Base-by-base conservation (phyloP, 2,113 vertebrate genomes). In the Fukomys damarensis region DNA sequence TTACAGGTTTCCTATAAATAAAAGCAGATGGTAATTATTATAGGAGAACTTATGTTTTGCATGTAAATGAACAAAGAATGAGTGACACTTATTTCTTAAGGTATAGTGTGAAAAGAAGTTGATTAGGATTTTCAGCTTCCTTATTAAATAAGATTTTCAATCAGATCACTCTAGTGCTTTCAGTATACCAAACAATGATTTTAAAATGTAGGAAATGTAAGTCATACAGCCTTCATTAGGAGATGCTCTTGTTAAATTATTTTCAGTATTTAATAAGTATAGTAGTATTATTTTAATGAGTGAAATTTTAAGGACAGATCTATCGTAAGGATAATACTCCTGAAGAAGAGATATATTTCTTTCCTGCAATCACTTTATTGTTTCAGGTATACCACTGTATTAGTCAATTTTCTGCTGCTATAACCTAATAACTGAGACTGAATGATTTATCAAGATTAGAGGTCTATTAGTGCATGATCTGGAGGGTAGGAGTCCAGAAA, bases 1-100 rank as follows among this genome's bases (percentile, higher is more conserved):
- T 93, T 97, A 68, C 46, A 97, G 66, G 43, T 96, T 96, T 96
- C 72, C 92, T 96, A 94, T 97, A 96, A 96, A 96, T 94, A 95
- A 96, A 96, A 61, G 49, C 81, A 93, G 28, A 65, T 96, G 90
- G 35, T 92, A 94, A 97, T 97, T 98, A 97, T 94, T 80, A 63
- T 61, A 94, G 46, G 77, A 92, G 95, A 95, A 88, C 56, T 85
- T 83, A 89, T 35, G 79, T 87, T 97, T 96, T 98, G 35, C 56
- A 70, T 86, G 32, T 79, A 56, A 95, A 97, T 96, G 77, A 91
- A 92, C 54, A 95, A 13, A 94, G 49, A 26, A 58, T 24, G 46
- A 86, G 19, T 85, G 76, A 77, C 38, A 68, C 1, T 94, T 91
- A 56, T 59, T 91, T 84, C 28, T 94, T 87, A 93, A 95, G 32